Conservation (phyloP, 2,113 vertebrate species). For the Synchiropus splendidus region DNA sequence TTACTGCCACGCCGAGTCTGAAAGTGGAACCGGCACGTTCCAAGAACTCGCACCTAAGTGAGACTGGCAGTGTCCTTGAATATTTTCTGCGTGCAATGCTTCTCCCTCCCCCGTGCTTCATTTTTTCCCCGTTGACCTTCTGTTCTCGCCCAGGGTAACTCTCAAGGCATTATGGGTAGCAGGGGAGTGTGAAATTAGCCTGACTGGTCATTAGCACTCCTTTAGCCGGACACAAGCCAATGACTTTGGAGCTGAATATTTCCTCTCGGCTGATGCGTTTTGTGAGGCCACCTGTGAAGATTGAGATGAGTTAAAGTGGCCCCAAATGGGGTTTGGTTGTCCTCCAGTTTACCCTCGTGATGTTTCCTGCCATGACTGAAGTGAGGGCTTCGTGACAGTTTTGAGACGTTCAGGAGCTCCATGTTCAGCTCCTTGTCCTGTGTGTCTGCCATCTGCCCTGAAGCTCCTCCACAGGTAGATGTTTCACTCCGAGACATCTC, state of each 20-base stretch:
- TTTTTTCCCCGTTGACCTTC: slow-evolving; percentile 53
- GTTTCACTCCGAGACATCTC: slow-evolving; percentile 1
- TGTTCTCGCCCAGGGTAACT: slow-evolving; percentile 50
- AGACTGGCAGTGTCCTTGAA: slow-evolving; percentile 41
- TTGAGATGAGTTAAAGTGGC: too few species aligned
- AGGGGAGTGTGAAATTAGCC: slow-evolving; percentile 64
- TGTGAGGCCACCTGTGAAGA: too few species aligned
- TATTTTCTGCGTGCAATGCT: slow-evolving; percentile 26
- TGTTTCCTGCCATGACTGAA: too few species aligned
- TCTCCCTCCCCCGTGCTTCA: slow-evolving; percentile 19
- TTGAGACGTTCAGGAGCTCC: too few species aligned
- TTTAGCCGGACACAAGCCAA: slow-evolving; percentile 30
- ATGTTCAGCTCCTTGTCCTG: too few species aligned
- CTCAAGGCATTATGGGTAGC: slow-evolving; percentile 50
- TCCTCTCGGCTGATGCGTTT: too few species aligned
- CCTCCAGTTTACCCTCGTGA: too few species aligned
- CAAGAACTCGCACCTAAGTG: slow-evolving; percentile 31
- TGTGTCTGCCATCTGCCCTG: background rate
- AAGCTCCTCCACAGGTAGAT: background rate
- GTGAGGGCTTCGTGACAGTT: too few species aligned
- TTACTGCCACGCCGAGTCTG: background rate
- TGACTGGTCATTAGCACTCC: slow-evolving; percentile 42
- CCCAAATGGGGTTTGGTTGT: too few species aligned
- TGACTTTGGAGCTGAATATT: slow-evolving; percentile 39
- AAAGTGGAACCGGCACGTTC: slow-evolving; percentile 13